Evolutionary conservation across 2,797 vertebrate genomes (phyloP).

Genomic region (Macroramphosus scolopax): DNA sequence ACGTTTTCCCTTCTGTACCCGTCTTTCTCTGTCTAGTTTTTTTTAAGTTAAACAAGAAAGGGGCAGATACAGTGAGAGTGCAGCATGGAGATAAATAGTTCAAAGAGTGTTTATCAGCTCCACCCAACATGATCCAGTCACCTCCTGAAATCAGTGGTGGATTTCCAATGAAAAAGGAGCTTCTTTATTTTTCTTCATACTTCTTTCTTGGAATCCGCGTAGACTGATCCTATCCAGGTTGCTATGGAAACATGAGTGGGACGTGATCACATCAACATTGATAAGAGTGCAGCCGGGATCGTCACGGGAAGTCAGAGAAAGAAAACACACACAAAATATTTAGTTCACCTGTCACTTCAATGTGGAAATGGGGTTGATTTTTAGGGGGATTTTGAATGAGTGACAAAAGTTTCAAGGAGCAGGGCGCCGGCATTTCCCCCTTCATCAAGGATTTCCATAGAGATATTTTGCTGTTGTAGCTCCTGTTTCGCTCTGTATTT

Average conservation of each 20-base stretch:
- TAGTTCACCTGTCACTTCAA: no score
- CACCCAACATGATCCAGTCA: constrained; percentile 1
- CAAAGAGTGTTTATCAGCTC: constrained; percentile 29
- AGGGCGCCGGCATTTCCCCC: no score
- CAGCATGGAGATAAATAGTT: constrained; percentile 25
- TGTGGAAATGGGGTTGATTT: no score
- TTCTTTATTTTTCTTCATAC: neutral
- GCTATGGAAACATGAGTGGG: constrained; percentile 24
- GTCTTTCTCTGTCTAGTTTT: neutral
- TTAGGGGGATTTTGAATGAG: no score
- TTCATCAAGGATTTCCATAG: no score
- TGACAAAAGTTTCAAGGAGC: no score
- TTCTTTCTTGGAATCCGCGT: no score
- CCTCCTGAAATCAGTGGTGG: no score
- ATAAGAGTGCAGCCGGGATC: constrained; percentile 38
- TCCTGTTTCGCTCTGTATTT: no score
- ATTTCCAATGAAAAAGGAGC: no score
- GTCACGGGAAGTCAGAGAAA: constrained; percentile 2
- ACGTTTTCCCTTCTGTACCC: constrained; percentile 9
- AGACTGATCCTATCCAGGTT: constrained; percentile 2
- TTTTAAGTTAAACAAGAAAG: constrained; percentile 13
- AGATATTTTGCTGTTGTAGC: no score
- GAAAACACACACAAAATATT: no score
- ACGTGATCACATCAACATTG: constrained; percentile 13
- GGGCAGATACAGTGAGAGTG: constrained; percentile 8